Evolutionary conservation across 2,113 vertebrate species (phyloP), one percentile per base, ranked within the genome.

Genomic region (Cyrtonyx montezumae): DNA sequence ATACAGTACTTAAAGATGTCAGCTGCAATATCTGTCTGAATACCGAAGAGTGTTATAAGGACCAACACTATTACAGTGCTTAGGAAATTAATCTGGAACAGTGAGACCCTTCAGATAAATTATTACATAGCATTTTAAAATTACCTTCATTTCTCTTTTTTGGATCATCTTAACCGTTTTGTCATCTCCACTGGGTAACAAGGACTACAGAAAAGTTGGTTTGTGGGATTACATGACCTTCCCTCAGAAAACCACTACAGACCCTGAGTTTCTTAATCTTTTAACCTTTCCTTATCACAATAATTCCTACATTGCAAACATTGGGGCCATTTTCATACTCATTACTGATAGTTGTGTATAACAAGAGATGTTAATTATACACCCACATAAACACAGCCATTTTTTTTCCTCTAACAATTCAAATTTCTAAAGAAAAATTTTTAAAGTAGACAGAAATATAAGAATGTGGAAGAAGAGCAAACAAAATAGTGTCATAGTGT

Each of bases 141-240:
- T 96, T 46, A 91, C 66, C 84, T 93, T 96, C 37, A 92, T 96
- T 96, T 94, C 80, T 96, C 59, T 96, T 88, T 96, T 93, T 73
- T 88, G 84, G 43, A 82, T 90, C 59, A 73, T 88, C n/a, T 84
- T 83, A 84, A 87, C 96, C 77, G 49, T 84, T 93, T 84, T 85
- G 32, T 77, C 63, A 79, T 74, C 68, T 92, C n/a, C 49, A 48
- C 25, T 74, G 59, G 34, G 30, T 75, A 71, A 84, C 84, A 90
- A 76, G 37, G 5, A 26, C 37, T 79, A 26, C n/a, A 65, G 79
- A 87, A 88, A 84, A 87, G n/a, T 63, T 77, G 30, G 16, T 25
- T 66, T 67, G 59, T 43, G 26, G 67, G 83, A 92, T 70, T 85
- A 74, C 34, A 48, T 61, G 34, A 91, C 79, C 37, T 73, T 94